These are phyloP conservation scores for Phataginus tetradactyla DNA, from an alignment of 2,797 vertebrate genomes.

Conservation along the genomic window DNA sequence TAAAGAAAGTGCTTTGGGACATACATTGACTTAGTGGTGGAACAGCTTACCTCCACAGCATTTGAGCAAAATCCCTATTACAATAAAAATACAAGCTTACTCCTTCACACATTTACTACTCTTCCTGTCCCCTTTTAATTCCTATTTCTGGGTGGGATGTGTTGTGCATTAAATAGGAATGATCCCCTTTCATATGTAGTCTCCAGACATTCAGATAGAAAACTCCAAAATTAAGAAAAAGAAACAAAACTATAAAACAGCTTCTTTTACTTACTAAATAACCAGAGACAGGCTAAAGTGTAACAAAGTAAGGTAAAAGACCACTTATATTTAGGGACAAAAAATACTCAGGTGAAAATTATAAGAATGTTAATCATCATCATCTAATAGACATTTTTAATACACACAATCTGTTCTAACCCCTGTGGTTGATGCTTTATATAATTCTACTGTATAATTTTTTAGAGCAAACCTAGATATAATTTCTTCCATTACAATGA, in stretches of 20 bases:
- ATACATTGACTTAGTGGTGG: background rate
- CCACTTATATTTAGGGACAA: background rate
- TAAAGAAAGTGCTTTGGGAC: background rate
- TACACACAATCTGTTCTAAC: background rate
- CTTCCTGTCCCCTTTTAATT: background rate
- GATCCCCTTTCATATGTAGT: background rate
- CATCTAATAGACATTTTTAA: background rate
- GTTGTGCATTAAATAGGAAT: background rate
- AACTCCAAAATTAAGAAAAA: background rate
- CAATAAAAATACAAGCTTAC: background rate
- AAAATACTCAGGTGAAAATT: background rate
- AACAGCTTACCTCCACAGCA: background rate
- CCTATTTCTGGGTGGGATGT: background rate
- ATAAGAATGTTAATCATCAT: background rate
- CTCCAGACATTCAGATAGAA: background rate
- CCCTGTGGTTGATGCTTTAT: background rate
- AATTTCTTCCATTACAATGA: background rate
- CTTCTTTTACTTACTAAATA: background rate
- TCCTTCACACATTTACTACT: background rate
- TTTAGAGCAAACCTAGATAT: background rate
- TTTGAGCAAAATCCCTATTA: background rate
- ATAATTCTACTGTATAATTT: background rate
- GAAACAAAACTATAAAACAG: background rate
- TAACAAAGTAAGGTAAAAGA: background rate
- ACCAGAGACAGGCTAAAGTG: background rate